Evolutionary conservation across 2,888 invertebrate species (phyloP), one percentile per base, ranked within the genome.

Genomic region (Lordiphosa andalusiaca): DNA sequence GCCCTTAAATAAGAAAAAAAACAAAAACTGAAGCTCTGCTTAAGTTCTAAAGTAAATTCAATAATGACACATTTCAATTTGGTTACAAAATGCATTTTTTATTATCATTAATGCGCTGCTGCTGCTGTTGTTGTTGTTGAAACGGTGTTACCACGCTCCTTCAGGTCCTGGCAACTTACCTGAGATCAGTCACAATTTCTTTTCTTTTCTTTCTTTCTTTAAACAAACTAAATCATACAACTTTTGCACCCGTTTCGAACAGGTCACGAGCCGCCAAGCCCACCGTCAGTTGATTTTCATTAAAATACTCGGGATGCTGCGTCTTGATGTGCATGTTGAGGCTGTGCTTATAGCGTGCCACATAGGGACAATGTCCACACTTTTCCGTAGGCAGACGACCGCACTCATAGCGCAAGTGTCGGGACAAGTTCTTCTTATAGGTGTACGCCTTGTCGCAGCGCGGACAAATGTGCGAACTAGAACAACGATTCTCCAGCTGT

Each of bases 391-490:
- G 92, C 62, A 90, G 90, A 54, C 91, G 90, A 52, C 92, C 92
- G 71, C 92, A 92, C 74, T 93, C 92, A 71, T 91, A 91, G 57
- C 91, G 90, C 69, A 92, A 73, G 73, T 93, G 93, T 10, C 92
- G 90, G 59, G 90, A 90, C 71, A 93, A 89, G 74, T 92, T 92
- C 71, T 92, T 91, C 64, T 91, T 90, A 87, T 92, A 91, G 41
- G 91, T 91, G 80, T 93, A 93, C 39, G 88, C 88, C 73, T 92
- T 92, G 40, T 90, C 89, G 78, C 93, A 93, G n/a, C 90, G 90
- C 0, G 90, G 90, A 74, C 92, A 93, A 33, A 90, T 86, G 57
- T 90, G 89, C 1, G 70, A 65, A 23, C 37, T 66, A 25, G 42
- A 10, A 30, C 30, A 4, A 0, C 30, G 30, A 30, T 10, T 30